Evolutionary conservation across 2,888 invertebrate genomes (phyloP).

Genomic region (Odiellus spinosus): DNA sequence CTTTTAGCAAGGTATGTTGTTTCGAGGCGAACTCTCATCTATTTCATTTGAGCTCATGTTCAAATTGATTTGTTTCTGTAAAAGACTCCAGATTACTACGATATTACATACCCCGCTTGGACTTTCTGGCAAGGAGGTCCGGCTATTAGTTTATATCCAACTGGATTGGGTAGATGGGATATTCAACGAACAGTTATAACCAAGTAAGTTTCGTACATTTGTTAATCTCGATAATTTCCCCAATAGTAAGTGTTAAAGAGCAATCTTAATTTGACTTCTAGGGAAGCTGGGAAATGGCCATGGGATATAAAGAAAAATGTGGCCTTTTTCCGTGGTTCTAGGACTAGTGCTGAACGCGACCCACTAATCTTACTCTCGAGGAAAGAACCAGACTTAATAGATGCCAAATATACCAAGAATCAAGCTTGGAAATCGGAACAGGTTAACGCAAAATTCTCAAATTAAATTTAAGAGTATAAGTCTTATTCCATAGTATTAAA

Average conservation of each 20-base stretch:
- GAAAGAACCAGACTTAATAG: slow-evolving; percentile 47
- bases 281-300: slow-evolving; percentile 23
- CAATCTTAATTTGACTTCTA: neutral
- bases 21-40: too few species aligned
- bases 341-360: slow-evolving; percentile 82
- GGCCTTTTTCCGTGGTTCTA: slow-evolving; percentile 78
- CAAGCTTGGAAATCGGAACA: slow-evolving; percentile 93
- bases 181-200: slow-evolving; percentile 54
- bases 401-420: slow-evolving; percentile 92
- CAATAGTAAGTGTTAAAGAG: neutral
- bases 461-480: too few species aligned
- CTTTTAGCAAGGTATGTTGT: slow-evolving; percentile 78
- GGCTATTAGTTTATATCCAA: slow-evolving; percentile 80
- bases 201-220: slow-evolving; percentile 24
- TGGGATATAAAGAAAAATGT: slow-evolving; percentile 55
- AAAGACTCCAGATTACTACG: slow-evolving; percentile 56
- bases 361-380: slow-evolving; percentile 55
- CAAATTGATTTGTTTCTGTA: too few species aligned
- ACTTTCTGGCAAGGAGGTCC: slow-evolving; percentile 98
- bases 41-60: too few species aligned
- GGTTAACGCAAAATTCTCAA: slow-evolving; percentile 25
- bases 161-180: slow-evolving; percentile 88
- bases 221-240: neutral
- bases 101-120: slow-evolving; percentile 89
- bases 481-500: too few species aligned